Base-by-base conservation (phyloP, 1,140 invertebrate genomes). In the Lordiphosa collinella region DNA sequence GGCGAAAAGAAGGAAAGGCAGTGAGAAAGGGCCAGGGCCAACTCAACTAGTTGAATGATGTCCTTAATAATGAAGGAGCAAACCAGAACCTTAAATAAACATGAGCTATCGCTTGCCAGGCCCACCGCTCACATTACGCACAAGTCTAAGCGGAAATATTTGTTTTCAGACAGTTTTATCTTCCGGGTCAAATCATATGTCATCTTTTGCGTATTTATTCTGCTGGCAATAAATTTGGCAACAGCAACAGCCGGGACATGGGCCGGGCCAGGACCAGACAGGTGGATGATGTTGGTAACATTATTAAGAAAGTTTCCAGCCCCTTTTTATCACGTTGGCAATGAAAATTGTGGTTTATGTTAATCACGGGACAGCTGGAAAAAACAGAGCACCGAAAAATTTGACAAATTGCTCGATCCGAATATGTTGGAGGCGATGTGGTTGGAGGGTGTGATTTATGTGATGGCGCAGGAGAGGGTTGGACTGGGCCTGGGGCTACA, bases 141-240 rank as follows among this genome's bases (percentile, higher is more conserved):
- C 44, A 50, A 54, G 59, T 53, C 47, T 60, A 66, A 80, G 61
- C 78, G 68, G 63, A 78, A 85, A 73, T 78, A 84, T 84, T 85
- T 84, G 79, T 78, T 78, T 78, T 59, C 64, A 58, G 63, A 69
- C 68, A 73, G 78, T 84, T 82, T 82, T 82, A 75, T 80, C 76
- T 67, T 58, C 58, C 61, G 57, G 75, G 51, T 85, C 79, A 70
- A 84, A 84, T 84, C 78, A 78, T 84, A 85, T 84, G 78, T 84
- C 78, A 84, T 84, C 79, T 84, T 84, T 76, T 78, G 69, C 78
- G 69, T 80, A 80, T 80, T 74, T 79, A 79, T 80, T 80, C 70
- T 56, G 75, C 49, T 38, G 67, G 60, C 47, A 72, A 60, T 60
- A 74, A 65, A 79, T 74, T 79, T 64, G 69, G 58, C 56, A 22